Base-by-base conservation (phyloP, 2,888 invertebrate genomes). In the Caenorhabditis sp. region DNA sequence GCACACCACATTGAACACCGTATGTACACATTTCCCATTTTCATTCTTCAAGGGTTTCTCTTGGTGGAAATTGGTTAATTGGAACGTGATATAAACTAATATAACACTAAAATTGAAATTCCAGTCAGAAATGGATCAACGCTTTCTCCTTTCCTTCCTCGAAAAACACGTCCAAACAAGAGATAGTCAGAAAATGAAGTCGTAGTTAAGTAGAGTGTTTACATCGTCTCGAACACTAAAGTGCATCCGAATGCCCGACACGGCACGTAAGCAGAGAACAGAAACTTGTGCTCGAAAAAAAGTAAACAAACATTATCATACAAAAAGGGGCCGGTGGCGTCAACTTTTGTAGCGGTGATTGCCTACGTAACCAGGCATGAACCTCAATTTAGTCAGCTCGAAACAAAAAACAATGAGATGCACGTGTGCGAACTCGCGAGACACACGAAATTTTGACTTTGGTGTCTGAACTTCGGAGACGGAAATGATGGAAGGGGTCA, bases 291-390 rank as follows among this genome's bases (percentile, higher is more conserved):
- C 17, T 37, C 20, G 45, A 3, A 39, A 39, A 6, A 11, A 11
- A 9, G 24, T 2, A 20, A 17, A 24, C 39, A 32, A 24, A 56
- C 48, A 66, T 48, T 56, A 53, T 48, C 48, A 37, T 43, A 48
- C 46, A 30, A 39, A 50, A 20, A 48, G 13, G 2, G 27, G 13
- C 15, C 2, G 27, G 20, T 35, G 48, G 26, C 48, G 48, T 45
- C 32, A 30, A 39, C 39, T n/a, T 13, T 68, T 58, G 68, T 52
- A 58, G 56, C 11, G 24, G 22, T 41, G 39, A 26, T 53, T 53
- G 27, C 55, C 56, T 48, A 66, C 66, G 66, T 66, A 66, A 41
- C n/a, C 26, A 43, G 26, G 35, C 22, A n/a, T 37, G 27, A 63
- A 46, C 15, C 26, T 27, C 7, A 17, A 55, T n/a, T 30, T 43